Conservation (phyloP, 2,888 invertebrate genomes). For the Eupsilia transversa region DNA sequence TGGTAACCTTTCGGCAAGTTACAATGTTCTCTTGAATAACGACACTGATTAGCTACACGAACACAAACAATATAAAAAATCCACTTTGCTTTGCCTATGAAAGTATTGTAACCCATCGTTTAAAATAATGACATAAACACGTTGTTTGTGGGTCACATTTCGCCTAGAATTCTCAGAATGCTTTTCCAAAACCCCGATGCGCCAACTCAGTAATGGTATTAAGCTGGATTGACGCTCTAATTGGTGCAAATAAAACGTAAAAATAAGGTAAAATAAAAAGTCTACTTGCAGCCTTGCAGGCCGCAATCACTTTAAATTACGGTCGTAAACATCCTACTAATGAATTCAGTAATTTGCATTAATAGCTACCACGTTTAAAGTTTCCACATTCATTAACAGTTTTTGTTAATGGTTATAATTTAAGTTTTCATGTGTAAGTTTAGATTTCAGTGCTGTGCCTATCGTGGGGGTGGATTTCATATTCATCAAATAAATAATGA, state of each 20-base stretch:
- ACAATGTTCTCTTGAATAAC: slow-evolving; percentile 3
- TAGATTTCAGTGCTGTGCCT: not conserved
- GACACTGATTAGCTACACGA: not conserved
- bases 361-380: slow-evolving; percentile 39
- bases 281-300: slow-evolving; percentile 33
- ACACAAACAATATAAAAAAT: not conserved
- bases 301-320: slow-evolving; percentile 36
- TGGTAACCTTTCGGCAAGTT: slow-evolving; percentile 3
- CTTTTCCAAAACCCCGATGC: not conserved
- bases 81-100: not conserved
- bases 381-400: slow-evolving; percentile 27
- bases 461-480: not conserved
- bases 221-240: slow-evolving; percentile 12
- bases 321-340: slow-evolving; percentile 37
- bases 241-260: not conserved
- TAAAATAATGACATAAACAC: too few species aligned
- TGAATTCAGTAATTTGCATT: slow-evolving; percentile 49
- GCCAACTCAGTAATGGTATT: not conserved
- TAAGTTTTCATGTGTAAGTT: not conserved
- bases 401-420: slow-evolving; percentile 36
- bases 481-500: not conserved
- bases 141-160: not conserved
- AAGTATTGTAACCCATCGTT: not conserved
- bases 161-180: not conserved
- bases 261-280: slow-evolving; percentile 1